Evolutionary conservation across 92 coral and sea anemone species (phyloP).

Genomic region (Diadumene lineata): DNA sequence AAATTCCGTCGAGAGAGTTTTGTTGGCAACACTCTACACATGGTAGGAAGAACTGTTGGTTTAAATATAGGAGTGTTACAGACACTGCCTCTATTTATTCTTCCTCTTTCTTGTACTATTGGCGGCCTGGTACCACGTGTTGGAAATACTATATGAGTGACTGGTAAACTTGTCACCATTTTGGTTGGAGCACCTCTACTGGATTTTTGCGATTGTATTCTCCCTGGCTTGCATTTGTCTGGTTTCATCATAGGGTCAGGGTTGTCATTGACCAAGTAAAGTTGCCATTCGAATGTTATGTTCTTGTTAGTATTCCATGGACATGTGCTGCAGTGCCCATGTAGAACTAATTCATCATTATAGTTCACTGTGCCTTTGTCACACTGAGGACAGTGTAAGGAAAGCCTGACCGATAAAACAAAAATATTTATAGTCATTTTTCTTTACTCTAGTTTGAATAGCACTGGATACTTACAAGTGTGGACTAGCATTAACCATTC

Average conservation of each 20-base stretch:
- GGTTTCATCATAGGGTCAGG: not conserved
- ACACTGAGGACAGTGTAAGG: constrained; percentile 68
- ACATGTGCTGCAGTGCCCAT: constrained; percentile 58
- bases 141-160: not conserved
- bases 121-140: not conserved
- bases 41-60: not conserved
- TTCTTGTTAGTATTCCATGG: constrained; percentile 19
- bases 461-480: constrained; percentile 64
- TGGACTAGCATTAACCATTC: constrained; percentile 31
- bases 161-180: too few species aligned
- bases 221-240: constrained; percentile 17
- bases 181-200: too few species aligned
- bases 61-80: constrained; percentile 12
- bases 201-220: not conserved
- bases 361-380: constrained; percentile 55
- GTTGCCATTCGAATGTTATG: constrained; percentile 50
- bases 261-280: constrained; percentile 35
- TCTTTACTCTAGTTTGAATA: too few species aligned
- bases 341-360: constrained; percentile 49
- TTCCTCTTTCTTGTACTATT: not conserved
- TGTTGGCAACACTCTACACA: not conserved
- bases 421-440: too few species aligned
- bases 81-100: constrained; percentile 16
- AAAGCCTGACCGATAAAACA: constrained; percentile 42
- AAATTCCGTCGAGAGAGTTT: not conserved